These are phyloP conservation scores for Octodon degus DNA, from an alignment of 2,113 vertebrate genomes.

Conservation along the genomic window DNA sequence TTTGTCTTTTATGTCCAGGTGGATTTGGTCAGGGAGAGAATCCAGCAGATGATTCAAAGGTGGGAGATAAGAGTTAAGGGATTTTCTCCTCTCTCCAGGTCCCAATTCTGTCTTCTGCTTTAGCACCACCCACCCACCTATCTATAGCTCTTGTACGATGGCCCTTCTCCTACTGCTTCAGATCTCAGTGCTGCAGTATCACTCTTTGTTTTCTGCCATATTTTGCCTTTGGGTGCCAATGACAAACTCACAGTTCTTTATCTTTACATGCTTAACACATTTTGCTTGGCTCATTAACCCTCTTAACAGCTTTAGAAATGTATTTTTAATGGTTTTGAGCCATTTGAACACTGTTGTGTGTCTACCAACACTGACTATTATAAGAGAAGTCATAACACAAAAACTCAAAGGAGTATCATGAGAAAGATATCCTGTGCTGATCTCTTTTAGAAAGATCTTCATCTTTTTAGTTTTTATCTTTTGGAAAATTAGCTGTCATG, in stretches of 20 bases:
- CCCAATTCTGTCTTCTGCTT: neutral
- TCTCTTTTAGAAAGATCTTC: neutral
- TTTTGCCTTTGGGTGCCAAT: neutral
- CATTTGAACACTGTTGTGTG: neutral
- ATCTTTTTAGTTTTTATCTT: neutral
- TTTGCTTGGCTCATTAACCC: slow-evolving; percentile 18
- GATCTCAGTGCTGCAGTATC: neutral
- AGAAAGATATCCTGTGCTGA: slow-evolving; percentile 20
- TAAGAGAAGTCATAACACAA: neutral
- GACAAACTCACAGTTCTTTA: neutral
- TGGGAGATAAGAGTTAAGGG: neutral
- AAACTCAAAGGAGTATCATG: neutral
- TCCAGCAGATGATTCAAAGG: neutral
- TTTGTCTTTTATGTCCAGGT: neutral
- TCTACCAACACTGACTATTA: neutral
- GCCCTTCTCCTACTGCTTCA: neutral
- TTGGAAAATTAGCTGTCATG: neutral
- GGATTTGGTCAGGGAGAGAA: neutral
- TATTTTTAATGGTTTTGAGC: neutral
- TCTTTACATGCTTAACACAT: neutral
- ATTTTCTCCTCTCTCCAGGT: neutral
- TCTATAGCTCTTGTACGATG: neutral
- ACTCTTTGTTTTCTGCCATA: neutral
- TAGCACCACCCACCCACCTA: neutral
- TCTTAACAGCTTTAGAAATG: slow-evolving; percentile 37